Percentiles rank a stretch among this genome's conserved stretches.
Conservation (phyloP, 2,797 vertebrate genomes). For the Tenualosa thibaudeaui region DNA sequence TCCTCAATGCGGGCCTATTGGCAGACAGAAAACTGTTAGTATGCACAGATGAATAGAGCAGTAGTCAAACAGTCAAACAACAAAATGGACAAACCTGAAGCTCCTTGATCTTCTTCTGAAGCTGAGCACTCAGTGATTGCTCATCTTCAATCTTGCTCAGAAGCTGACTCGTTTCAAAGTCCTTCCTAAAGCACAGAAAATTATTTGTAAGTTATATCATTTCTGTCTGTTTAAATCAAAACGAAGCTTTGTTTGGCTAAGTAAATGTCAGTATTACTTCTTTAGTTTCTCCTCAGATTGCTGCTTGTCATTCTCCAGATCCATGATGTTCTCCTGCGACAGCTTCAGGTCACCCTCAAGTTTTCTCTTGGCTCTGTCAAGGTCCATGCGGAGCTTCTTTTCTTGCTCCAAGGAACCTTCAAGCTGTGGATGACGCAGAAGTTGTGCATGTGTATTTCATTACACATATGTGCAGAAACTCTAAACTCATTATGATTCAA, state of each 20-base stretch:
- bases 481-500: slow-evolving; percentile 63
- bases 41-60: not conserved
- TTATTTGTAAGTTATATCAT: slow-evolving; percentile 56
- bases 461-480: slow-evolving; percentile 70
- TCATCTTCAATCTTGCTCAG: slow-evolving; percentile 84
- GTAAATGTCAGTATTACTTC: slow-evolving; percentile 75
- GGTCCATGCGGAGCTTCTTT: slow-evolving; percentile 80
- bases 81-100: slow-evolving; percentile 47
- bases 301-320: no score
- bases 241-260: no score
- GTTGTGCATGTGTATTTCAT: no score
- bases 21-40: not conserved
- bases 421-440: slow-evolving; percentile 58
- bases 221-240: slow-evolving; percentile 65
- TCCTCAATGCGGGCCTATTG: slow-evolving; percentile 85
- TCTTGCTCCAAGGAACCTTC: slow-evolving; percentile 72
- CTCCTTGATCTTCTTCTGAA: slow-evolving; percentile 62
- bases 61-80: not conserved
- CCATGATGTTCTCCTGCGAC: no score
- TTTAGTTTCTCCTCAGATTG: not conserved
- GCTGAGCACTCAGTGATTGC: slow-evolving; percentile 69
- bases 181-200: slow-evolving; percentile 72
- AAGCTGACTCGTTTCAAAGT: slow-evolving; percentile 85
- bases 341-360: slow-evolving; percentile 40
- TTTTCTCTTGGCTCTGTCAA: slow-evolving; percentile 78